phyloP scores from a whole-genome alignment of 2,888 invertebrate species.

The Gandaritis pyraliata region DNA sequence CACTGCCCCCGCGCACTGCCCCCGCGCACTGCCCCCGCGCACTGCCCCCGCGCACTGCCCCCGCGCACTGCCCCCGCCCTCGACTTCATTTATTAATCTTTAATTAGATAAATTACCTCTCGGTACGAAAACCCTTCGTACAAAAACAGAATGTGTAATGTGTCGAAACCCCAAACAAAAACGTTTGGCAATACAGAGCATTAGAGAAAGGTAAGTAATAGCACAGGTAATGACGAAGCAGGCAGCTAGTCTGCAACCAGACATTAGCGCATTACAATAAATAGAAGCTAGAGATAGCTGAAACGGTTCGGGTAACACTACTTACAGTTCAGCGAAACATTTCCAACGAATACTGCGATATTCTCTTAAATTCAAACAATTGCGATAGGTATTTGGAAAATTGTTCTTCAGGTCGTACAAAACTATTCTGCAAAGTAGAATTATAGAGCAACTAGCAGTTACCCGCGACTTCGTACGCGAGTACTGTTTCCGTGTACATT shows the following conservation, averaged over 20 bases:
- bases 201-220: not conserved
- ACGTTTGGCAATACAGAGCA: not conserved
- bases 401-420: not conserved
- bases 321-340: constrained; percentile 5
- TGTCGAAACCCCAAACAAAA: not conserved
- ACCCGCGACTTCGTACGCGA: too few species aligned
- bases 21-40: not conserved
- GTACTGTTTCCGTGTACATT: too few species aligned
- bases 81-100: constrained; percentile 18
- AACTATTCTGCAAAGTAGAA: not conserved
- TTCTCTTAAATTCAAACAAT: not conserved
- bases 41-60: constrained; percentile 1
- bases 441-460: too few species aligned
- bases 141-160: not conserved
- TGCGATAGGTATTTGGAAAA: constrained; percentile 3
- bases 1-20: not conserved
- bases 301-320: not conserved
- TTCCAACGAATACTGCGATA: constrained; percentile 1
- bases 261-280: constrained; percentile 1
- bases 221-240: too few species aligned
- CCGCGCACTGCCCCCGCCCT: too few species aligned
- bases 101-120: constrained; percentile 10
- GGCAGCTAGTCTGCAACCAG: not conserved
- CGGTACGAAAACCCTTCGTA: not conserved
- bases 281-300: constrained; percentile 7